These are phyloP conservation scores for Cephalotes varians DNA, from an alignment of 2,888 invertebrate species.

Conservation along the genomic window DNA sequence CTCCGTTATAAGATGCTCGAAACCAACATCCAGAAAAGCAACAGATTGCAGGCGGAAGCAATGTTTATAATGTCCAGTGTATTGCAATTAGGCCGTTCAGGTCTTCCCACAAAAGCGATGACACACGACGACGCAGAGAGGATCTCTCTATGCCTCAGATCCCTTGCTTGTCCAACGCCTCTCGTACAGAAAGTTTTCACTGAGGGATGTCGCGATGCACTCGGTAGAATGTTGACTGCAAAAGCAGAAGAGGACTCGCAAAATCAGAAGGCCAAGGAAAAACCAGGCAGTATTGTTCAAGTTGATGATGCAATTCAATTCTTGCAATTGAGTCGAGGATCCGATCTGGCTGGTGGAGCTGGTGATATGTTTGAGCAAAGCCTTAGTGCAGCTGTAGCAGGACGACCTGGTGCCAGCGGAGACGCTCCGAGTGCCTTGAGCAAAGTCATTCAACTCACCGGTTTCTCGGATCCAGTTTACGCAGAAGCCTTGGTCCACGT, in stretches of 20 bases:
- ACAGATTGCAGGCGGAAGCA: conserved; percentile 91
- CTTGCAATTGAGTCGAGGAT: conserved; percentile 91
- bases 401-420: conserved; percentile 86
- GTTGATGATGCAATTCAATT: conserved; percentile 95
- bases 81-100: conserved; percentile 91
- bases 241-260: conserved; percentile 91
- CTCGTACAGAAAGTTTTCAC: conserved; percentile 91
- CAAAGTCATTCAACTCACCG: conserved; percentile 98
- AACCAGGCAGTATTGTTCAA: conserved; percentile 90
- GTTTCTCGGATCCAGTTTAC: conserved; percentile 99
- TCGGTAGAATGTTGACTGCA: conserved; percentile 94
- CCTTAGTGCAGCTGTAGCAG: conserved; percentile 95
- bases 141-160: conserved; percentile 93
- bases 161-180: conserved; percentile 90
- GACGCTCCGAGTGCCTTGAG: conserved; percentile 89
- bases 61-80: conserved; percentile 96
- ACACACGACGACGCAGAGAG: conserved; percentile 99
- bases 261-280: conserved; percentile 89
- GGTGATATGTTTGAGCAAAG: conserved; percentile 98
- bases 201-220: conserved; percentile 91
- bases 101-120: conserved; percentile 91
- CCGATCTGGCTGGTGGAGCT: conserved; percentile 88
- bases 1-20: conserved; percentile 86
- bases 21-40: conserved; percentile 82
- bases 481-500: conserved; percentile 99